A percentile compares a stretch with the other conserved stretches of the same genome.
Evolutionary conservation across 37 sponge, comb jelly and placozoan species (phyloP).

Genomic region (Tethya wilhelma): DNA sequence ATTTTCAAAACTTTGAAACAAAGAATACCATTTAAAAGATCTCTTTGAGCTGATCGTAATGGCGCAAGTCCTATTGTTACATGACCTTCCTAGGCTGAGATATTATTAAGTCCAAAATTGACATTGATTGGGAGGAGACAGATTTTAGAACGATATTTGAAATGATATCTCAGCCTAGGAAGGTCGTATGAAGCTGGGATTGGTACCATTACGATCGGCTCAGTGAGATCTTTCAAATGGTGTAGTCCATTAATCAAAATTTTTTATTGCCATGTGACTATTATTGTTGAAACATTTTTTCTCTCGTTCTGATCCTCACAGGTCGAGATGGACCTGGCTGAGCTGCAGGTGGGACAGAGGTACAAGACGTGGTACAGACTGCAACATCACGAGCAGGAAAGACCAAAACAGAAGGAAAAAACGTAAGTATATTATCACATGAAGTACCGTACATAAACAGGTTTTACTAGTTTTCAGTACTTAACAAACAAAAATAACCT

Average conservation of each 20-base stretch:
- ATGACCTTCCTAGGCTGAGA: too few relatives aligned
- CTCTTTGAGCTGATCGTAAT: too few relatives aligned
- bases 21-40: too few relatives aligned
- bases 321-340: constrained; percentile 71
- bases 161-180: background rate
- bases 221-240: too few relatives aligned
- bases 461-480: too few relatives aligned
- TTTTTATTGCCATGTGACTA: constrained; percentile 1
- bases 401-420: constrained; percentile 61
- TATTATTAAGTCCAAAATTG: too few relatives aligned
- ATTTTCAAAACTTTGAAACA: too few relatives aligned
- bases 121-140: background rate
- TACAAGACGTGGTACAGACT: constrained; percentile 84
- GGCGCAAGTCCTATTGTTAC: too few relatives aligned
- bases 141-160: background rate
- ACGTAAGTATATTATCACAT: constrained; percentile 35
- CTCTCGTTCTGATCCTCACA: background rate
- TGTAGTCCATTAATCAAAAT: too few relatives aligned
- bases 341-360: constrained; percentile 63
- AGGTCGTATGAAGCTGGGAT: background rate
- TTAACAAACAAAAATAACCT: too few relatives aligned
- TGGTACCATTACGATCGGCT: background rate
- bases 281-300: too few relatives aligned
- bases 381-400: constrained; percentile 60
- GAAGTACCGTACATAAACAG: too few relatives aligned